phyloP scores from a whole-genome alignment of 2,797 vertebrate genomes.

The Podarcis lilfordi region DNA sequence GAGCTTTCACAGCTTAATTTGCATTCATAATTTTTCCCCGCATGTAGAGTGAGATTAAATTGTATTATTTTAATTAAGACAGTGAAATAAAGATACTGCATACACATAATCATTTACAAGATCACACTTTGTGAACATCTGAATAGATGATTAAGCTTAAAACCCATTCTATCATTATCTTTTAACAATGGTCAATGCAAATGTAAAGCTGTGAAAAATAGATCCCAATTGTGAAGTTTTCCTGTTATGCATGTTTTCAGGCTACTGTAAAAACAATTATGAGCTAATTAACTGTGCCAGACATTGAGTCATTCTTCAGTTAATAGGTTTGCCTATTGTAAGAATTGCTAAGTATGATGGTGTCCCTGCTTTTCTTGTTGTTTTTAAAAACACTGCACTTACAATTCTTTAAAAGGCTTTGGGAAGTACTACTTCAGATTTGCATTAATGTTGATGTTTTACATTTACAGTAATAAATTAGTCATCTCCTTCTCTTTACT shows the following conservation, averaged over 20 bases:
- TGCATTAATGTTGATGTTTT: slow-evolving; percentile 14
- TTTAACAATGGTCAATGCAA: slow-evolving; percentile 36
- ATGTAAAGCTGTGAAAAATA: slow-evolving; percentile 62
- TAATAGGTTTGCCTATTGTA: slow-evolving; percentile 34
- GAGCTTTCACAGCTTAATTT: background rate
- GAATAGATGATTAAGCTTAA: slow-evolving; percentile 2
- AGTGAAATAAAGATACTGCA: background rate
- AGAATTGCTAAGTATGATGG: background rate
- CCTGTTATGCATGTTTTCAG: slow-evolving; percentile 61
- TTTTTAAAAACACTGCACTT: background rate
- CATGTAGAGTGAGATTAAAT: background rate
- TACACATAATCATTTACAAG: background rate
- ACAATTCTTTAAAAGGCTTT: background rate
- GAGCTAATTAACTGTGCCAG: slow-evolving; percentile 66
- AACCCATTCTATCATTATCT: background rate
- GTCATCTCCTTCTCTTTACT: background rate
- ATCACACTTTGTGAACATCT: background rate
- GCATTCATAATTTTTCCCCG: background rate
- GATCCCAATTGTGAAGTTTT: slow-evolving; percentile 43
- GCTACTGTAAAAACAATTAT: slow-evolving; percentile 68
- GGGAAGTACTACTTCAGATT: background rate
- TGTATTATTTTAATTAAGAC: background rate
- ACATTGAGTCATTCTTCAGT: slow-evolving; percentile 51
- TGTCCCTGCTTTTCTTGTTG: background rate
- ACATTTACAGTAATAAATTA: background rate